Percentiles rank a stretch among this genome's conserved stretches.
phyloP scores from a whole-genome alignment of 2,888 invertebrate species.

The Lithophane semibrunnea region DNA sequence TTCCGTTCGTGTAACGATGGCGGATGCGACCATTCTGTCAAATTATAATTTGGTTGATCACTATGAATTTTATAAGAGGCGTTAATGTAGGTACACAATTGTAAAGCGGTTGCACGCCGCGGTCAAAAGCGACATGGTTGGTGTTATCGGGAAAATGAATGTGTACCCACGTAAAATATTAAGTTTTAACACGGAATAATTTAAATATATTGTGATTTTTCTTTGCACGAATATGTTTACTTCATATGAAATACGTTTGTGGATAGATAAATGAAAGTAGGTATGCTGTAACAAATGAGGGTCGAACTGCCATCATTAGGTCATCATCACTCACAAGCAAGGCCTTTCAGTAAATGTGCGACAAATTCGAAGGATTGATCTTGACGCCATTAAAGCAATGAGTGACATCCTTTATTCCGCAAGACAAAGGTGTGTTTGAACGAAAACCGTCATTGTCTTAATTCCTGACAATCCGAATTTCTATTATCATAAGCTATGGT shows the following conservation, averaged over 20 bases:
- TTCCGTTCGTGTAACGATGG: conserved; percentile 31
- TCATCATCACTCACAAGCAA: conserved; percentile 44
- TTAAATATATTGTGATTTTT: conserved; percentile 38
- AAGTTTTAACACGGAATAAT: conserved; percentile 49
- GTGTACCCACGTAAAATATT: conserved; percentile 53
- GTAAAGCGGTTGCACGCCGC: conserved; percentile 45
- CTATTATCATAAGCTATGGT: conserved; percentile 50
- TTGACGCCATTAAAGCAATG: conserved; percentile 58
- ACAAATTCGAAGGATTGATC: conserved; percentile 57
- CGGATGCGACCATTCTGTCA: conserved; percentile 28
- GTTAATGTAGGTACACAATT: conserved; percentile 52
- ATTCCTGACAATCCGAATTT: conserved; percentile 51
- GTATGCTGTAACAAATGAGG: conserved; percentile 36
- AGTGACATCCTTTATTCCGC: conserved; percentile 61
- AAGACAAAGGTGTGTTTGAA: conserved; percentile 65
- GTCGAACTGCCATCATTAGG: conserved; percentile 34
- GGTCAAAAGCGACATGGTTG: conserved; percentile 50
- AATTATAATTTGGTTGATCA: conserved; percentile 43
- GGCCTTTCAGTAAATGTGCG: conserved; percentile 44
- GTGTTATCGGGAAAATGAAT: conserved; percentile 60
- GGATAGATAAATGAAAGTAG: conserved; percentile 29
- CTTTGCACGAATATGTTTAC: conserved; percentile 9
- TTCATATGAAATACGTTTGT: neutral
- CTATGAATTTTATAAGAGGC: conserved; percentile 45
- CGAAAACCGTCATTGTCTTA: conserved; percentile 59